phyloP scores from a whole-genome alignment of 2,113 vertebrate species.

The Dromas ardeola region DNA sequence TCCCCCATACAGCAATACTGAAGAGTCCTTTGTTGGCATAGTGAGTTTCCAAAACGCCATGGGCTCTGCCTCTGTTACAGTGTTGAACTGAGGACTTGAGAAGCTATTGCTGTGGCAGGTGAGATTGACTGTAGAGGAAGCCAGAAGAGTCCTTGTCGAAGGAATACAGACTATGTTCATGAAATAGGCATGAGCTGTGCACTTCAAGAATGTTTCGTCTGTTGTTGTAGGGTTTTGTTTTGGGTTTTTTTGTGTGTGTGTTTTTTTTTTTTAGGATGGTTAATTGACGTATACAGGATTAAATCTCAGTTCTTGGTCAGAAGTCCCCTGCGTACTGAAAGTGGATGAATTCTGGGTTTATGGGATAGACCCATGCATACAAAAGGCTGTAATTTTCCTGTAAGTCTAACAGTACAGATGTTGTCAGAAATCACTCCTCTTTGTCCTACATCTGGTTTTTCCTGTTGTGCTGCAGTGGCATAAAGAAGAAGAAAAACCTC shows the following conservation, averaged over 20 bases:
- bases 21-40: not conserved
- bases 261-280: not conserved
- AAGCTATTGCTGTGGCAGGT: not conserved
- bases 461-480: not conserved
- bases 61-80: not conserved
- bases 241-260: no score
- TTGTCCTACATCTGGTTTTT: not conserved
- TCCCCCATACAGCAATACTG: not conserved
- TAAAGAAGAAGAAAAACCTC: not conserved
- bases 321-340: not conserved
- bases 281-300: not conserved
- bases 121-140: not conserved
- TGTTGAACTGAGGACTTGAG: not conserved
- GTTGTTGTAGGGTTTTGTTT: not conserved
- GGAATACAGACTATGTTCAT: not conserved
- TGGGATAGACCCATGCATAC: not conserved
- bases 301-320: not conserved
- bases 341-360: not conserved
- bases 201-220: not conserved
- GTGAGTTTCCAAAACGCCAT: not conserved
- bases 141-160: not conserved
- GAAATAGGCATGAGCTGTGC: not conserved
- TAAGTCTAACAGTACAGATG: not conserved
- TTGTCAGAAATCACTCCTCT: not conserved
- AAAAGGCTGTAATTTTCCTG: not conserved